A percentile compares a stretch with the other conserved stretches of the same genome.
These are phyloP conservation scores for Forbesichthys agassizii DNA, from an alignment of 2,113 vertebrate genomes.

Conservation along the genomic window DNA sequence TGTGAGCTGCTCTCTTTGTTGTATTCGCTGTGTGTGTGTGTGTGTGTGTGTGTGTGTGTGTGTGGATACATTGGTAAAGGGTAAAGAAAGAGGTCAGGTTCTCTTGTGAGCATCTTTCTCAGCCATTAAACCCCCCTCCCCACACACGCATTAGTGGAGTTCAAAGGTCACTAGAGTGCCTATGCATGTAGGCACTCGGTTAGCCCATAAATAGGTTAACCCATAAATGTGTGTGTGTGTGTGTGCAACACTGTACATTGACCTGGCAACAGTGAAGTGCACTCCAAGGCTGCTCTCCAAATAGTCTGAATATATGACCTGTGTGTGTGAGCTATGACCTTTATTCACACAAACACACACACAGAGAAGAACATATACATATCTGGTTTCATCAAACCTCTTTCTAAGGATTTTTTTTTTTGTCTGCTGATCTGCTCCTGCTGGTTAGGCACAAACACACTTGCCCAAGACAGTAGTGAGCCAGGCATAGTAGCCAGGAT, in stretches of 20 bases:
- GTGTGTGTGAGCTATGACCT: not conserved
- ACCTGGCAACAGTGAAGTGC: conserved; percentile 27
- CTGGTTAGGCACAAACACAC: too few relatives aligned
- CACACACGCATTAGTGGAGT: conserved; percentile 47
- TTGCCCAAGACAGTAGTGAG: too few relatives aligned
- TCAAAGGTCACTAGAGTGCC: conserved; percentile 44
- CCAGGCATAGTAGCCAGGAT: too few relatives aligned
- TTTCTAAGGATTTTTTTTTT: too few relatives aligned
- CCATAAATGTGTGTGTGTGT: conserved; percentile 19
- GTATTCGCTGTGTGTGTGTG: not conserved
- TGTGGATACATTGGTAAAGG: not conserved
- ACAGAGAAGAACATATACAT: not conserved
- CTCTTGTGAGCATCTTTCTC: conserved; percentile 60
- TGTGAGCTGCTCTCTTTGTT: not conserved
- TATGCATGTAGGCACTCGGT: conserved; percentile 26
- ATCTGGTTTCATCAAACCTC: too few relatives aligned
- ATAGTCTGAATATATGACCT: conserved; percentile 37
- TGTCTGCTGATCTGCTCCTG: too few relatives aligned
- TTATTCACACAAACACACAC: not conserved
- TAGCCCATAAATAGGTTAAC: conserved; percentile 26
- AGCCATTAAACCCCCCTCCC: conserved; percentile 38
- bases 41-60: not conserved
- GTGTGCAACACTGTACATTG: conserved; percentile 1
- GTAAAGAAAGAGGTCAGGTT: conserved; percentile 48
- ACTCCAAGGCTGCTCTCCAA: conserved; percentile 23